Evolutionary conservation across 2,113 vertebrate species (phyloP), one percentile per base, ranked within the genome.

Genomic region (Pseudopodoces humilis): DNA sequence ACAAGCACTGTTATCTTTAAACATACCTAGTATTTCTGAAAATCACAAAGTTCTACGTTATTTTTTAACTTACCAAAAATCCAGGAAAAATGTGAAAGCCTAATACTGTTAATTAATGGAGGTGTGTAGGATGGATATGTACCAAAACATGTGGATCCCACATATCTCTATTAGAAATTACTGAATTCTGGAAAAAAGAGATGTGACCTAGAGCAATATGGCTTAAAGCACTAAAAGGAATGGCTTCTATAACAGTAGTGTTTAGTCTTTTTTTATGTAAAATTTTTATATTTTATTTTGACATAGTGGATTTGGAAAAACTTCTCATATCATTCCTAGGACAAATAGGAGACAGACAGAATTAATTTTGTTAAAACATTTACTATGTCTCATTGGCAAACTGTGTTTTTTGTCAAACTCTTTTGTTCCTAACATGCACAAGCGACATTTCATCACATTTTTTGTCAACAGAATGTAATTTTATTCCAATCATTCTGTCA

Each of bases 401-500:
- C 76, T 79, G n/a, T 3, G 1, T 84, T 96, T 96, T 96, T 77
- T 77, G 69, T 97, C 83, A 95, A 79, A 91, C 30, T 86, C 77
- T 88, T 81, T 92, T 89, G 68, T 94, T 96, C 70, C 62, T 94
- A 95, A 81, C 83, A 58, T 33, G 90, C 89, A 80, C 83, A 84
- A 80, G 95, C 0, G 56, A 58, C 33, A 90, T 96, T 97, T 95
- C 56, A 69, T 95, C 79, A 71, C 62, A 70, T 87, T 95, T 95
- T 97, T 97, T 97, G 96, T 96, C 87, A 94, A 92, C 69, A 92
- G 86, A 96, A 95, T 92, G 76, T 86, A 94, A 93, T 97, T 97
- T 97, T 97, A 95, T 90, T 97, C 96, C 56, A 77, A 94, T 94
- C 90, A 97, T 96, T 97, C 97, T 97, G 93, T 90, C 86, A 96